Evolutionary conservation across 2,797 vertebrate species (phyloP).

Genomic region (Malacoraja senta): DNA sequence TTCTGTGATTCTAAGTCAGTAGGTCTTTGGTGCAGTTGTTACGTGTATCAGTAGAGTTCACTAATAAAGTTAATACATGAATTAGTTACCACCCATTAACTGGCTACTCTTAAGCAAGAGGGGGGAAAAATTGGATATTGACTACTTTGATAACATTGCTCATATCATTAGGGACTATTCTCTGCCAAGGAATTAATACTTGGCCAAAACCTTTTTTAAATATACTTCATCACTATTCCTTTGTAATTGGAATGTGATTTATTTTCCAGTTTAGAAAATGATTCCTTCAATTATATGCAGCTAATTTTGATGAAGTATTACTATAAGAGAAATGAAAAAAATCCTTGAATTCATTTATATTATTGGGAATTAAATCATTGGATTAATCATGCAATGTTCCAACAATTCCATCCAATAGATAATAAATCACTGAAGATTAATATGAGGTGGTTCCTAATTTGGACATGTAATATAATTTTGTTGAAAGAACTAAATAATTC

Average conservation of each 20-base stretch:
- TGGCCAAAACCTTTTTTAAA: neutral
- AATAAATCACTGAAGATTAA: neutral
- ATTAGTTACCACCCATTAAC: neutral
- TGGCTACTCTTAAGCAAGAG: neutral
- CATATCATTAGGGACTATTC: too few species aligned
- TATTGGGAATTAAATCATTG: neutral
- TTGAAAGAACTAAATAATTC: neutral
- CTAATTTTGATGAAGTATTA: slow-evolving; percentile 15
- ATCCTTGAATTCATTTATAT: neutral
- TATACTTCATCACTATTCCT: neutral
- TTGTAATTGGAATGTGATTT: neutral
- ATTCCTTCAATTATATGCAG: neutral
- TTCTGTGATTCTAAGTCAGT: neutral
- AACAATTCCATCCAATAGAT: neutral
- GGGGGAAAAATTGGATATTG: neutral
- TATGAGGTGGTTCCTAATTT: neutral
- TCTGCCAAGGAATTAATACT: neutral
- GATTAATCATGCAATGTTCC: neutral
- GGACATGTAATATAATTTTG: neutral
- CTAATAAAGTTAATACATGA: neutral
- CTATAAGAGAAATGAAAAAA: neutral
- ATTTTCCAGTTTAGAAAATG: neutral
- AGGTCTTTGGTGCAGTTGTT: neutral
- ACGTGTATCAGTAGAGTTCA: neutral
- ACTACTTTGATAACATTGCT: neutral